A percentile compares a stretch with the other conserved stretches of the same genome.
Evolutionary conservation across 2,113 vertebrate genomes (phyloP).

Genomic region (Equus quagga): DNA sequence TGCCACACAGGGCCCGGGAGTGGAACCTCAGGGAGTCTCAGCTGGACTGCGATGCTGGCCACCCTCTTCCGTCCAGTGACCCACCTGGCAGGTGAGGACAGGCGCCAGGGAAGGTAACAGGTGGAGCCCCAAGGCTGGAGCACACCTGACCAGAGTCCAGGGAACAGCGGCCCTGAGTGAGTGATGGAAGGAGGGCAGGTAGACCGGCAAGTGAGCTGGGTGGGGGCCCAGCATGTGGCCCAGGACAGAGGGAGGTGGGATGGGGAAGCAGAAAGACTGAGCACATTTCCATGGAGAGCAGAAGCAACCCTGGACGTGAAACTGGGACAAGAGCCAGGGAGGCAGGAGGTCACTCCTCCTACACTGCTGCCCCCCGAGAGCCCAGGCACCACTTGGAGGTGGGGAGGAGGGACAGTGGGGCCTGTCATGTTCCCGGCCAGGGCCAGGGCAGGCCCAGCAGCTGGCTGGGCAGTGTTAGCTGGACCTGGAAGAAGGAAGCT

Average conservation of each 20-base stretch:
- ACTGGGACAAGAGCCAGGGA: neutral
- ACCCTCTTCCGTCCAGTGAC: neutral
- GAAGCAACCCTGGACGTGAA: neutral
- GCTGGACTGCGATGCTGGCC: neutral
- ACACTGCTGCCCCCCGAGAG: too few species aligned
- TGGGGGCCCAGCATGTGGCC: neutral
- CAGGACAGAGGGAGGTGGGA: accelerated
- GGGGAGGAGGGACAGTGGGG: accelerated
- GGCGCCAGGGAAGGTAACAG: neutral
- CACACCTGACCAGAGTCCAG: neutral
- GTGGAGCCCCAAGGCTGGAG: neutral
- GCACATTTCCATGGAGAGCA: neutral
- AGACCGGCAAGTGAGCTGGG: accelerated
- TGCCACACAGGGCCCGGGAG: accelerated
- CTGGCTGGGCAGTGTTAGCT: too few species aligned
- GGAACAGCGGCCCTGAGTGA: neutral
- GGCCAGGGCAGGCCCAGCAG: neutral
- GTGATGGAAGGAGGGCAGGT: neutral
- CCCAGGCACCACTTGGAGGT: neutral
- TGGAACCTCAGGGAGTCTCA: neutral
- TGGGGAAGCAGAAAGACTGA: too few species aligned
- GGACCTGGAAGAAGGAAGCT: neutral
- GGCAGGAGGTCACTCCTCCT: neutral
- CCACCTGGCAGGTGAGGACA: neutral
- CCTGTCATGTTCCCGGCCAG: neutral